Base-by-base conservation (phyloP, 2,888 invertebrate species). In the Silvanus unidentatus region DNA sequence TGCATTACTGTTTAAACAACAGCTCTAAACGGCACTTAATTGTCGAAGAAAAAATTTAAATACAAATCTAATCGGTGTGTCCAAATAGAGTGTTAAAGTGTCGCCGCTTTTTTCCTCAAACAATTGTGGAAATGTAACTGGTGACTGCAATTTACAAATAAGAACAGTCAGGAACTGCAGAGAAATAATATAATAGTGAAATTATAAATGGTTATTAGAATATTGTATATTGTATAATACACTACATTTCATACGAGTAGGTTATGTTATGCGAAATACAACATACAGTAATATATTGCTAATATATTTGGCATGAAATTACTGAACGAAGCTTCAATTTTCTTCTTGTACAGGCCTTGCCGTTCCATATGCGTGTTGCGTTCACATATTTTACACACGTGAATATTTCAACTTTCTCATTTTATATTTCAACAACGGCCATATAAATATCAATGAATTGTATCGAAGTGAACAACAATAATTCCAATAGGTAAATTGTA, bases 291-390 rank as follows among this genome's bases (percentile, higher is more conserved):
- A 54, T 46, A 49, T 54, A 52, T 54, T 45, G 45, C 50, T 50
- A 54, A 49, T 49, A 49, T 49, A 45, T 49, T 49, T 45, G 43
- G 16, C 45, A 9, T 47, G 43, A 49, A 55, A 50, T 53, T 52
- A 52, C 50, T 52, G 50, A 50, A 45, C 45, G 51, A 49, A 50
- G 38, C 52, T 45, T 50, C 52, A 52, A 52, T 52, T 52, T 52
- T 50, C 48, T 49, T 46, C 48, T 48, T 52, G 46, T 48, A 50
- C 49, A 42, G 46, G 32, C 4, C 4, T 5, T 22, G 8, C 22
- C 22, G 3, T 53, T 48, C 50, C 43, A 50, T 13, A 37, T 53
- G 53, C 53, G 50, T 53, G 53, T 47, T 50, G 29, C 45, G 41
- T 32, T 47, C 50, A 45, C 46, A 53, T 53, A 53, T 50, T 53